A percentile compares a stretch with the other conserved stretches of the same genome.
Evolutionary conservation across 2,797 vertebrate species (phyloP).

Genomic region (Lacerta bilineata): DNA sequence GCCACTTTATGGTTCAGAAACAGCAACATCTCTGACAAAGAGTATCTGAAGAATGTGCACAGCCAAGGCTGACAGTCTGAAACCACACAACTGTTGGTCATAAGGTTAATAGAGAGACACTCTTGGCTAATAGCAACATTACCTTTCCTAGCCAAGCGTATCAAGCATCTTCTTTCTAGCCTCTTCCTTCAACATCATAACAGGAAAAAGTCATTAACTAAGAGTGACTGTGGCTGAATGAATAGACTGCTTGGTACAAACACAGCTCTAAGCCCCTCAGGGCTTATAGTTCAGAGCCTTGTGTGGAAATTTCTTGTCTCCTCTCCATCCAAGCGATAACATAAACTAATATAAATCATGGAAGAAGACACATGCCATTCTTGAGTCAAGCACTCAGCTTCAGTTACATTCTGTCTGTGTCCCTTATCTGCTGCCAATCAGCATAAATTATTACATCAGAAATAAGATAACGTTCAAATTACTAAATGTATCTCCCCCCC

Average conservation of each 20-base stretch:
- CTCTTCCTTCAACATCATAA: not conserved
- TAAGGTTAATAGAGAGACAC: constrained; percentile 2
- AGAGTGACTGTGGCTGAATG: not conserved
- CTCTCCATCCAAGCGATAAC: constrained; percentile 4
- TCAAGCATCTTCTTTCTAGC: not conserved
- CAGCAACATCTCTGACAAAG: not conserved
- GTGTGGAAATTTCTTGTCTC: constrained; percentile 6
- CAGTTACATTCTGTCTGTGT: not conserved
- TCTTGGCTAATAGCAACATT: constrained; percentile 13
- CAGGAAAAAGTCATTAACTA: not conserved
- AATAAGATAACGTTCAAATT: not conserved
- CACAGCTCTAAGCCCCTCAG: not conserved
- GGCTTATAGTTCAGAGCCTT: not conserved
- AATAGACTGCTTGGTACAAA: not conserved
- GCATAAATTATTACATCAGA: not conserved
- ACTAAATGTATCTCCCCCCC: not conserved
- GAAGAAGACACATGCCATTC: not conserved
- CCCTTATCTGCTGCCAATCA: not conserved
- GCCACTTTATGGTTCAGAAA: not conserved
- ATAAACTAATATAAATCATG: constrained; percentile 12
- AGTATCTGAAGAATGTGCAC: not conserved
- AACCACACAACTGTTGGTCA: not conserved
- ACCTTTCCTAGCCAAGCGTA: constrained; percentile 19
- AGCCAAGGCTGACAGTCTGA: not conserved
- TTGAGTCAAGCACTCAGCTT: not conserved